phyloP scores from a whole-genome alignment of 2,888 invertebrate genomes.

The Xestia rhomboidea region DNA sequence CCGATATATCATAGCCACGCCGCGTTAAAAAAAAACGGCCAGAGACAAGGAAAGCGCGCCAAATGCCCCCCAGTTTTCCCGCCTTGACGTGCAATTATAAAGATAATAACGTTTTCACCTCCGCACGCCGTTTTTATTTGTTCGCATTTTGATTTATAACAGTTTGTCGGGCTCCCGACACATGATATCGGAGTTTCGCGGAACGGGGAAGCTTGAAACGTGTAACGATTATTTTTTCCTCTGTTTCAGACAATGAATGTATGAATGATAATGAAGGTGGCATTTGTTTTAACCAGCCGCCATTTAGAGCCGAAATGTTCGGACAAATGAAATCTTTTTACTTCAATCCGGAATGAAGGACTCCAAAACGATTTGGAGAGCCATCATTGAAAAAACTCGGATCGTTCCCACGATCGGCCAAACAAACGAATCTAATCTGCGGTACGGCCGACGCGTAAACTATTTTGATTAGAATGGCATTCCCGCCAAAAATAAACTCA shows the following conservation, averaged over 20 bases:
- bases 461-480: constrained; percentile 90
- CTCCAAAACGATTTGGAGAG: constrained; percentile 65
- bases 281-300: constrained; percentile 57
- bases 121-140: constrained; percentile 87
- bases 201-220: constrained; percentile 62
- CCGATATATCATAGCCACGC: constrained; percentile 87
- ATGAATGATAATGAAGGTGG: constrained; percentile 59
- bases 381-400: constrained; percentile 72
- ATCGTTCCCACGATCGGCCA: constrained; percentile 81
- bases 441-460: constrained; percentile 85
- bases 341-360: constrained; percentile 69
- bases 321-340: constrained; percentile 67
- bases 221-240: constrained; percentile 62
- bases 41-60: constrained; percentile 76
- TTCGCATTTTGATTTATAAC: constrained; percentile 88
- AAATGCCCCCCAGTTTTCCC: constrained; percentile 81
- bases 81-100: constrained; percentile 90
- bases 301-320: constrained; percentile 54
- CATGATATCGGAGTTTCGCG: constrained; percentile 66
- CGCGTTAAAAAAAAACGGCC: constrained; percentile 76
- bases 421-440: constrained; percentile 76
- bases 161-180: constrained; percentile 77
- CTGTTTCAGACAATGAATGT: constrained; percentile 57
- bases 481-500: constrained; percentile 84
- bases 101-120: constrained; percentile 90